Base-by-base conservation (phyloP, 2,888 invertebrate species). In the Sarcophaga caerulescens region DNA sequence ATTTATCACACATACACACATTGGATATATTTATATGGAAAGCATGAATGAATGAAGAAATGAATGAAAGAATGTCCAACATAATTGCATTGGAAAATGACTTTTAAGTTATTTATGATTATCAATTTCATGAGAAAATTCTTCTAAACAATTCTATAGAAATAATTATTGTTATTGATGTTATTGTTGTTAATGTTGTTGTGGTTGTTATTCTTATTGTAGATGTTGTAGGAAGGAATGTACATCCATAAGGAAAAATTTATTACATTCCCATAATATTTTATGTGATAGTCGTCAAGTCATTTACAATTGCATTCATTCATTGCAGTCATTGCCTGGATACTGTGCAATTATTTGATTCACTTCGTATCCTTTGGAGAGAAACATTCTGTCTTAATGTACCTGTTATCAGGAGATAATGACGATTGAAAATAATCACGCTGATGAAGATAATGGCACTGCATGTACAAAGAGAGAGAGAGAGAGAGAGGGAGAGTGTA, bases 31-130 rank as follows among this genome's bases (percentile, higher is more conserved):
- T 12, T 47, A 35, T 12, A 19, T 21, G 6, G 21, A 35, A 60
- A 0, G 44, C 23, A 44, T 57, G 63, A 44, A 47, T 52, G 63
- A 23, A 6, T 23, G 12, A 11, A 21, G 1, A 4, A 12, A 21
- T 25, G 63, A 23, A 14, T 63, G 35, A 10, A 66, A 45, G 19
- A 44, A 45, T 17, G 12, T 62, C 25, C 35, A 47, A 62, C 17
- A 79, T 81, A 86, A 86, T 84, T 86, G 81, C 78, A 74, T 71
- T 84, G 66, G 81, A 84, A 83, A 81, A 84, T 86, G 81, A 81
- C 86, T 81, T 78, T 86, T 81, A 76, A 81, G 86, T 86, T 79
- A 84, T 86, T 86, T 86, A 86, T 86, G 84, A 81, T 78, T 75
- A 78, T 76, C 70, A 69, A 52, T 84, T 81, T 66, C 81, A 70